These are phyloP conservation scores for Tinamus guttatus DNA, from an alignment of 2,113 vertebrate genomes.

Conservation along the genomic window DNA sequence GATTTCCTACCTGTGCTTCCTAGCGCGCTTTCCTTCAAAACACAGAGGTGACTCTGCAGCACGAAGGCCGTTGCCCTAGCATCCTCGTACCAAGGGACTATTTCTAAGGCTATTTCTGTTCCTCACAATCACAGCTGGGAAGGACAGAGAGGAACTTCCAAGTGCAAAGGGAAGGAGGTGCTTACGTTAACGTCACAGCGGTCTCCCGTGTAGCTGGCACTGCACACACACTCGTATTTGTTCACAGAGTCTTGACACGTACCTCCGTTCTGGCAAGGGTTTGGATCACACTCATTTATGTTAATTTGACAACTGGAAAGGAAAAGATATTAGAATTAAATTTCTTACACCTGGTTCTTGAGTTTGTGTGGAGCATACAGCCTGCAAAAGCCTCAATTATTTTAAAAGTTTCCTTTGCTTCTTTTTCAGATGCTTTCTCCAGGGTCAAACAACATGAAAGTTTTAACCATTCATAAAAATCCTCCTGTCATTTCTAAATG, in stretches of 20 bases:
- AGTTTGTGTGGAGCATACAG: background rate
- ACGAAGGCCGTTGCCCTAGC: accelerated
- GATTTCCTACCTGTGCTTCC: accelerated
- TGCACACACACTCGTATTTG: constrained; percentile 87
- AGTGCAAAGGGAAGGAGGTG: background rate
- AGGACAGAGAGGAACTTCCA: background rate
- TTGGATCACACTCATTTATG: constrained; percentile 85
- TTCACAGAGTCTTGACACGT: constrained; percentile 86
- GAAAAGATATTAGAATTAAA: background rate
- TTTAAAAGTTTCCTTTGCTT: background rate
- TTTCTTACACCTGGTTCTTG: background rate
- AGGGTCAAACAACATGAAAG: background rate
- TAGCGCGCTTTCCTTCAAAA: background rate
- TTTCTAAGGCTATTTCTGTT: background rate
- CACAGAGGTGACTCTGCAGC: accelerated
- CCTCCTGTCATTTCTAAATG: background rate
- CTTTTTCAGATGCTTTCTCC: background rate
- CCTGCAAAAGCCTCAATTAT: background rate
- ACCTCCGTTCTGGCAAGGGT: constrained; percentile 91
- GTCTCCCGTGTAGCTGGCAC: constrained; percentile 83
- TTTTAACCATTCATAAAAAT: background rate
- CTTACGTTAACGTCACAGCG: constrained; percentile 90
- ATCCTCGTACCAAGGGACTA: accelerated
- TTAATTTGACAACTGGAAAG: constrained; percentile 87
- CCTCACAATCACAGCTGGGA: background rate